Evolutionary conservation across 2,888 invertebrate genomes (phyloP).

Genomic region (Acronicta leporina): DNA sequence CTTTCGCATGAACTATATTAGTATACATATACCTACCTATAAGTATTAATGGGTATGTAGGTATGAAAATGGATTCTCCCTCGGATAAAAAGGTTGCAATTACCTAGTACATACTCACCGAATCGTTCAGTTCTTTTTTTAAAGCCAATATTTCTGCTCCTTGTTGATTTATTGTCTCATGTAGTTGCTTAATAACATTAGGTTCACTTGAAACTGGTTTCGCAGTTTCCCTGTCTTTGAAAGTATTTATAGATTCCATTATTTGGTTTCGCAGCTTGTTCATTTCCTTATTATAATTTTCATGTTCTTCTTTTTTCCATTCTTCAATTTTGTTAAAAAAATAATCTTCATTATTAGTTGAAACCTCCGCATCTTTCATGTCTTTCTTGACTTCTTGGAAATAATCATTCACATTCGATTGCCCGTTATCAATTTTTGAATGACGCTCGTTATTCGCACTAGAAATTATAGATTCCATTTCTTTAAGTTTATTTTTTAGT

Average conservation of each 20-base stretch:
- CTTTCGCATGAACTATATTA: too few species aligned
- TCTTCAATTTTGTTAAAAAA: constrained; percentile 81
- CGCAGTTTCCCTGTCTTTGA: constrained; percentile 70
- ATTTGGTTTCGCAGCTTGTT: constrained; percentile 80
- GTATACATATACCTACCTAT: too few species aligned
- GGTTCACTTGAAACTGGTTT: constrained; percentile 63
- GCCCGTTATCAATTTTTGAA: constrained; percentile 32
- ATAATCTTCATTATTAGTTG: constrained; percentile 71
- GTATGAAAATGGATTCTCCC: too few species aligned
- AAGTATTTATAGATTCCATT: constrained; percentile 73
- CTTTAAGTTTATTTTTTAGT: constrained; percentile 84
- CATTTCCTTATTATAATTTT: constrained; percentile 87
- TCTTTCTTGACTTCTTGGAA: constrained; percentile 51
- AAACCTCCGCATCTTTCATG: constrained; percentile 76
- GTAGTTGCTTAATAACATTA: constrained; percentile 76
- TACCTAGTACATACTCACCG: constrained; percentile 62
- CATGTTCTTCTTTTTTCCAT: constrained; percentile 87
- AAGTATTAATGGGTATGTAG: too few species aligned
- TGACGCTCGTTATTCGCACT: constrained; percentile 56
- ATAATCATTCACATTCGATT: constrained; percentile 25
- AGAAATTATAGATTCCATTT: constrained; percentile 76
- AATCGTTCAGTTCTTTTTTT: constrained; percentile 81
- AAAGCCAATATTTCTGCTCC: constrained; percentile 85
- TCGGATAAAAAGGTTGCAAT: too few species aligned
- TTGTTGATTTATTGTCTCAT: constrained; percentile 84